Evolutionary conservation across 64 coral and sea anemone species (phyloP), one percentile per base, ranked within the genome.

Genomic region (Exaiptasia diaphana): DNA sequence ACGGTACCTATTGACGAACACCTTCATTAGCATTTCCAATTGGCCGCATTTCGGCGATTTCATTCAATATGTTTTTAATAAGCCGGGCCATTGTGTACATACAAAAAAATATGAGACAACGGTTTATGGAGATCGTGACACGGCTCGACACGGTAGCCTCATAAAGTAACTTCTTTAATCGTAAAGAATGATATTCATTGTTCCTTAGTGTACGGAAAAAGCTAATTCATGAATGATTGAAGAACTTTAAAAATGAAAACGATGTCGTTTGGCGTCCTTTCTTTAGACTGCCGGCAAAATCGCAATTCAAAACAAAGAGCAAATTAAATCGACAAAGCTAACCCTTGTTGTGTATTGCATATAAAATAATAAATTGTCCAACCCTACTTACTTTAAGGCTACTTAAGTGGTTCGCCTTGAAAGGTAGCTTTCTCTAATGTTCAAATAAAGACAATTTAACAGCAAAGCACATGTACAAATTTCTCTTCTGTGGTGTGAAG

Each of bases 51-150:
- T 95, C 77, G 78, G 80, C 72, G 75, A 71, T 85, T 79, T 88
- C 91, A 79, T 85, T 88, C 67, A 95, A 95, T 82, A 71, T 85
- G 82, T 95, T 95, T 95, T 95, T 95, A 95, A 95, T 95, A 95
- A 95, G 71, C 86, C 70, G 79, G 65, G 73, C 83, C 83, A 84
- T 95, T 95, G 91, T 95, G 91, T 95, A 95, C 91, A 95, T 95
- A 87, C 73, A 89, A 77, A 95, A 89, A 89, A 79, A 69, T 79
- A 62, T 46, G 75, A 64, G 52, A 70, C 49, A 72, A 46, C 27
- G 85, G 12, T 80, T 86, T 63, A 50, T 77, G 58, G 64, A 61
- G 71, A 42, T 53, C 36, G 20, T 41, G 52, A 81, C 85, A 88
- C 57, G 61, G 50, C 70, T 54, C 32, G 28, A 52, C 67, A 43